These are phyloP conservation scores for Callinectes sapidus DNA, from an alignment of 2,888 invertebrate species.

Conservation along the genomic window DNA sequence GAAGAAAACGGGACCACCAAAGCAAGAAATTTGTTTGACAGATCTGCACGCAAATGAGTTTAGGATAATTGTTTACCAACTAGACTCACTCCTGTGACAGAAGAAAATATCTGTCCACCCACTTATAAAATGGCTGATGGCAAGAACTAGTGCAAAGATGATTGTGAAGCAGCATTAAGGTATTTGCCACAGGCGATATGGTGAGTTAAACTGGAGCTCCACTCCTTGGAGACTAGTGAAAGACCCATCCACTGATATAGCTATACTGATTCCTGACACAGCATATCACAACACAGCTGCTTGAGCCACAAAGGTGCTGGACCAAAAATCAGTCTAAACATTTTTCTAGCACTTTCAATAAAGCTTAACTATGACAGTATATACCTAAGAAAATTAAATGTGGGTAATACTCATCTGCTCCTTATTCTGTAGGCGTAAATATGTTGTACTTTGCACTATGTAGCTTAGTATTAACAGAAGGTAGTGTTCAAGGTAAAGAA, in stretches of 20 bases:
- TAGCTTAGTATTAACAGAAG: background rate
- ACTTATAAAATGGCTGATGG: background rate
- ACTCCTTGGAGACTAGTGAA: background rate
- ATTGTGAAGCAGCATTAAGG: background rate
- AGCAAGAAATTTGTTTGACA: background rate
- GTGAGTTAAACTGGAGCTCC: background rate
- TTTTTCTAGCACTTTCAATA: background rate
- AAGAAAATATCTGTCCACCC: background rate
- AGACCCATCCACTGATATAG: background rate
- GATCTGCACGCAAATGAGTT: background rate
- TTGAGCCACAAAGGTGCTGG: background rate
- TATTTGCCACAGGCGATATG: background rate
- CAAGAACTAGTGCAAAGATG: background rate
- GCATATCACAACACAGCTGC: background rate
- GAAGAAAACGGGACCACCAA: background rate
- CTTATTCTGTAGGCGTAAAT: background rate
- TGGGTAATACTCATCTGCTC: background rate
- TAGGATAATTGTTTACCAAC: background rate
- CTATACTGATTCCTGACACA: background rate
- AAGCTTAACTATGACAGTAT: background rate
- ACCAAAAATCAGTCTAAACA: background rate
- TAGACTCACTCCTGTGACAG: background rate
- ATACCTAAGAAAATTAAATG: background rate
- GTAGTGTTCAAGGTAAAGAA: background rate
- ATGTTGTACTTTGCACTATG: slow-evolving; percentile 22